These are phyloP conservation scores for Calephelis virginiensis DNA, from an alignment of 1,140 invertebrate genomes.

Conservation along the genomic window DNA sequence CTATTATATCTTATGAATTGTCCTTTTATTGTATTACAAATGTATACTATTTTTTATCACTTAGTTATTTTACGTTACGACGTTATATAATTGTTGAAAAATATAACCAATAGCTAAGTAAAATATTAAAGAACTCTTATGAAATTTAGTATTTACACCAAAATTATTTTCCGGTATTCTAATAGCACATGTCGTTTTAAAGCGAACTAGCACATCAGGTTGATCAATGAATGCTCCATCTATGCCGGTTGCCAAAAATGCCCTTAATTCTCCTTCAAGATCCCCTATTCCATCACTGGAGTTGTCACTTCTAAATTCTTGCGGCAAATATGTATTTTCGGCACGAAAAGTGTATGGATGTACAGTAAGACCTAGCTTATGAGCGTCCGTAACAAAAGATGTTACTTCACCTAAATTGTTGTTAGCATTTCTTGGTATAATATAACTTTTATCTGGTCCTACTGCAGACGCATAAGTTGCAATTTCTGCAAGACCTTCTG, in stretches of 20 bases:
- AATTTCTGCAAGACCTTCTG: slow-evolving; percentile 51
- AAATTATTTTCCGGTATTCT: slow-evolving; percentile 3
- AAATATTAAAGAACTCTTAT: background rate
- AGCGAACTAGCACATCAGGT: slow-evolving; percentile 49
- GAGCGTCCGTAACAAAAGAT: slow-evolving; percentile 56
- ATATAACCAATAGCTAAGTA: background rate
- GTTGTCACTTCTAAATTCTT: slow-evolving; percentile 44
- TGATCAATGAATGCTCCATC: slow-evolving; percentile 63
- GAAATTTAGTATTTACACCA: background rate
- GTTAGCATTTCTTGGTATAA: slow-evolving; percentile 54
- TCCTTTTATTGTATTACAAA: too few relatives aligned
- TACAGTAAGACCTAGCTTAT: slow-evolving; percentile 54
- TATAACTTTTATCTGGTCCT: slow-evolving; percentile 60
- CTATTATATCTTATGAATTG: too few relatives aligned
- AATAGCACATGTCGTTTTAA: slow-evolving; percentile 27
- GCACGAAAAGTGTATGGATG: slow-evolving; percentile 66
- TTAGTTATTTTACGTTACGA: background rate
- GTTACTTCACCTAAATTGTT: slow-evolving; percentile 49
- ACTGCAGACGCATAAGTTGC: slow-evolving; percentile 60
- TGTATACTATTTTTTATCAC: too few relatives aligned
- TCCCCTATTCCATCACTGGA: slow-evolving; percentile 44
- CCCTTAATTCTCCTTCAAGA: slow-evolving; percentile 45
- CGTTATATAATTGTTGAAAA: background rate
- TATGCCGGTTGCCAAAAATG: slow-evolving; percentile 50
- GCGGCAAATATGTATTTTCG: slow-evolving; percentile 57